Conservation (phyloP, 1,140 invertebrate species). For the Drosophila melanica region DNA sequence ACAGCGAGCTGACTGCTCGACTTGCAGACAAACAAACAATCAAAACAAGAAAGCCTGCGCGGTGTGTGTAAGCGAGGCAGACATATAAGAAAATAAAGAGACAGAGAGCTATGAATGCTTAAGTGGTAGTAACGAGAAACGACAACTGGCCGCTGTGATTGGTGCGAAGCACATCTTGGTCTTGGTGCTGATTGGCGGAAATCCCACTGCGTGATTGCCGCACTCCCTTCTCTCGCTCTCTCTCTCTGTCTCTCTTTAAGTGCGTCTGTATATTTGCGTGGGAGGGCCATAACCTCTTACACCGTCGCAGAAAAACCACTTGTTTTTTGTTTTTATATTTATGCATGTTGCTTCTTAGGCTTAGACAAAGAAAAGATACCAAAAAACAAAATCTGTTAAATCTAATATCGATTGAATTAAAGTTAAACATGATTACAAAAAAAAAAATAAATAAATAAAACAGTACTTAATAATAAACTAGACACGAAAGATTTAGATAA, state of each 20-base stretch:
- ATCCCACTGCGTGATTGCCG: slow-evolving; percentile 22
- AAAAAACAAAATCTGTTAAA: background rate
- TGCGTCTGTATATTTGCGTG: slow-evolving; percentile 8
- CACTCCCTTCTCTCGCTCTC: slow-evolving; percentile 18
- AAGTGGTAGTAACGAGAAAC: slow-evolving; percentile 42
- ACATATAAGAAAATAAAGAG: slow-evolving; percentile 35
- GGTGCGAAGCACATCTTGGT: slow-evolving; percentile 43
- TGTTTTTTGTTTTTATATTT: background rate
- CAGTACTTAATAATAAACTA: background rate
- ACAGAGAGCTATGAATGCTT: slow-evolving; percentile 35
- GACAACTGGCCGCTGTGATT: slow-evolving; percentile 60
- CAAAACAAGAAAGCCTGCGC: slow-evolving; percentile 19
- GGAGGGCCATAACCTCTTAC: background rate
- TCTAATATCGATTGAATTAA: background rate
- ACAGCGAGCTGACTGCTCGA: background rate
- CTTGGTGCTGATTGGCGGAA: slow-evolving; percentile 65
- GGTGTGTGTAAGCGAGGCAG: slow-evolving; percentile 15
- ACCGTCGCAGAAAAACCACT: background rate
- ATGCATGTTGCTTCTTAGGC: background rate
- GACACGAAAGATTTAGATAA: background rate
- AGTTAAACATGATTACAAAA: background rate
- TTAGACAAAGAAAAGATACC: background rate
- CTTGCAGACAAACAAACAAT: slow-evolving; percentile 2
- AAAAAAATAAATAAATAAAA: too few relatives aligned
- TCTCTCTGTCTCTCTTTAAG: background rate